A percentile compares a stretch with the other conserved stretches of the same genome.
Evolutionary conservation across 2,113 vertebrate species (phyloP).

Genomic region (Lethenteron reissneri): DNA sequence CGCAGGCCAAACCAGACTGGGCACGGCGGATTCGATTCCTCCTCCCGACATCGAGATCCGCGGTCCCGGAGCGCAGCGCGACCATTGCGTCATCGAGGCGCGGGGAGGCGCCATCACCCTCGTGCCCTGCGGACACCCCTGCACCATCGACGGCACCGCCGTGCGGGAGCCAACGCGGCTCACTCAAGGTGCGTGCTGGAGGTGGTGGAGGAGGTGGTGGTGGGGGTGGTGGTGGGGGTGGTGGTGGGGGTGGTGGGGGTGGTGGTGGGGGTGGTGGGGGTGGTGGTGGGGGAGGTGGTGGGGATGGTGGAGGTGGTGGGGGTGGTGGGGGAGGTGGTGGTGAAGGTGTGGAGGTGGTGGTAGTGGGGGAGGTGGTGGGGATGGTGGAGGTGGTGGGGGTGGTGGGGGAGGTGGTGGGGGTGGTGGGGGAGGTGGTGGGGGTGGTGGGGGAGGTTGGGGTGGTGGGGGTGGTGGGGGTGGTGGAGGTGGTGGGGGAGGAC

Average conservation of each 20-base stretch:
- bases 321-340: slow-evolving; percentile 13
- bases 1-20: slow-evolving; percentile 54
- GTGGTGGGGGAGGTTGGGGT: no score
- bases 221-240: no score
- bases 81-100: slow-evolving; percentile 80
- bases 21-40: slow-evolving; percentile 18
- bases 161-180: slow-evolving; percentile 41
- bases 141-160: slow-evolving; percentile 39
- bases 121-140: slow-evolving; percentile 60
- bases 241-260: no score
- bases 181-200: slow-evolving; percentile 42
- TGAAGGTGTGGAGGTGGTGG: slow-evolving; percentile 9
- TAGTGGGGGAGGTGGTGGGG: no score
- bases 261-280: no score
- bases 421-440: no score
- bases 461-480: no score
- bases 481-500: no score
- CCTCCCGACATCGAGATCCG: slow-evolving; percentile 51
- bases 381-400: no score
- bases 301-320: slow-evolving; percentile 16
- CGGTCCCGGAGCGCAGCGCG: slow-evolving; percentile 35
- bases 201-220: neutral
- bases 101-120: slow-evolving; percentile 39
- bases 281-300: slow-evolving; percentile 11
- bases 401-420: no score